A percentile compares a stretch with the other conserved stretches of the same genome.
These are phyloP conservation scores for Poeciliopsis turrubarensis DNA, from an alignment of 2,113 vertebrate species.

Conservation along the genomic window DNA sequence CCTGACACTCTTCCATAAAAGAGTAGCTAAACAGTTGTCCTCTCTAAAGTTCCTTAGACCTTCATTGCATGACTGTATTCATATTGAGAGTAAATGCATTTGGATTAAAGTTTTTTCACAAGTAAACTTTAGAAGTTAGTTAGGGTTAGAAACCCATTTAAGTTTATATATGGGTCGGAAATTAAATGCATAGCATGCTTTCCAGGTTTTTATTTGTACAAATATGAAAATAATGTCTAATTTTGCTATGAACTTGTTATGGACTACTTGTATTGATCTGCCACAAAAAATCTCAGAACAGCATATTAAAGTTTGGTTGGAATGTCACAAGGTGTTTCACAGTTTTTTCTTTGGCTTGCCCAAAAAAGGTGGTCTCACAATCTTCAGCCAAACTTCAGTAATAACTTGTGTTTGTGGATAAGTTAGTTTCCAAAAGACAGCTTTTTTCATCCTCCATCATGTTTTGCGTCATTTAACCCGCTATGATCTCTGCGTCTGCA, in stretches of 20 bases:
- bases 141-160: not conserved
- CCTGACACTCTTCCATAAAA: no score
- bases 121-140: not conserved
- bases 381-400: conserved; percentile 49
- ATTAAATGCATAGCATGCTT: not conserved
- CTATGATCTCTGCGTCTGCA: conserved; percentile 54
- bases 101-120: not conserved
- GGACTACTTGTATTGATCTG: not conserved
- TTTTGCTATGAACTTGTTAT: not conserved
- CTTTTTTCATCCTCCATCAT: conserved; percentile 33
- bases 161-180: not conserved
- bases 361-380: conserved; percentile 42
- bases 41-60: no score
- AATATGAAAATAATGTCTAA: not conserved
- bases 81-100: not conserved
- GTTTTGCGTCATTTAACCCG: conserved; percentile 52
- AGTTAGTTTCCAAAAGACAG: conserved; percentile 43
- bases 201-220: not conserved
- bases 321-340: not conserved
- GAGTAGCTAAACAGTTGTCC: no score
- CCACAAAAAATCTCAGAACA: not conserved
- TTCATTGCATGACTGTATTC: no score
- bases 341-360: not conserved
- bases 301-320: not conserved
- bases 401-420: conserved; percentile 56